These are phyloP conservation scores for Hycleus cichorii DNA, from an alignment of 1,140 invertebrate genomes.

Conservation along the genomic window DNA sequence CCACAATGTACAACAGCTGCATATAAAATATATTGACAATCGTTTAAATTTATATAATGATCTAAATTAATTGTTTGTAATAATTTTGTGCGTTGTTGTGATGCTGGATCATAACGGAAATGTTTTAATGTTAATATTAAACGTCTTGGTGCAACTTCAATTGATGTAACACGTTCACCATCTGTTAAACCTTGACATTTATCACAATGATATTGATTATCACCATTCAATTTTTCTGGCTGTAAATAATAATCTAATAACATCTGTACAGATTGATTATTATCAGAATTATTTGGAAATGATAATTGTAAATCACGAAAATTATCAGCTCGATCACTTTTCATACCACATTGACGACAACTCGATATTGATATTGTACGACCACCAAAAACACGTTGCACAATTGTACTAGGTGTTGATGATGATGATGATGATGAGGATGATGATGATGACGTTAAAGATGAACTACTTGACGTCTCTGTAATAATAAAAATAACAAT, in stretches of 20 bases:
- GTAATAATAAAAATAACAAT: too few species aligned
- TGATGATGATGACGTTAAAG: too few species aligned
- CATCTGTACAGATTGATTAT: conserved; percentile 57
- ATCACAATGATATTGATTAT: conserved; percentile 76
- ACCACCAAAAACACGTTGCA: conserved; percentile 67
- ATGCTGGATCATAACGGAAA: conserved; percentile 68
- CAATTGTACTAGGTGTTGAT: conserved; percentile 39
- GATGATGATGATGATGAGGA: neutral
- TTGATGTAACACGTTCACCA: conserved; percentile 63
- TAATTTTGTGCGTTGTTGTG: conserved; percentile 64
- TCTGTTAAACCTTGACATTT: conserved; percentile 67
- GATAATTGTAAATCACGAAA: conserved; percentile 76
- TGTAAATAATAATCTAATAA: conserved; percentile 68
- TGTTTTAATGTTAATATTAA: conserved; percentile 74
- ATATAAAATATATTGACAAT: conserved; percentile 60
- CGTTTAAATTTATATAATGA: conserved; percentile 47
- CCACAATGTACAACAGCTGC: conserved; percentile 79
- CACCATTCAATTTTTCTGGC: conserved; percentile 64
- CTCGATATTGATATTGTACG: conserved; percentile 62
- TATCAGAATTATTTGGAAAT: conserved; percentile 54
- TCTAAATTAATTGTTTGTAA: conserved; percentile 60
- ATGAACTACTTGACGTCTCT: too few species aligned
- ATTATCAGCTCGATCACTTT: conserved; percentile 63
- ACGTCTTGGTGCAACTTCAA: conserved; percentile 64
- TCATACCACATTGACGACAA: conserved; percentile 60